Evolutionary conservation across 1,140 invertebrate species (phyloP), one percentile per base, ranked within the genome.

Genomic region (Heliconius hermathena): DNA sequence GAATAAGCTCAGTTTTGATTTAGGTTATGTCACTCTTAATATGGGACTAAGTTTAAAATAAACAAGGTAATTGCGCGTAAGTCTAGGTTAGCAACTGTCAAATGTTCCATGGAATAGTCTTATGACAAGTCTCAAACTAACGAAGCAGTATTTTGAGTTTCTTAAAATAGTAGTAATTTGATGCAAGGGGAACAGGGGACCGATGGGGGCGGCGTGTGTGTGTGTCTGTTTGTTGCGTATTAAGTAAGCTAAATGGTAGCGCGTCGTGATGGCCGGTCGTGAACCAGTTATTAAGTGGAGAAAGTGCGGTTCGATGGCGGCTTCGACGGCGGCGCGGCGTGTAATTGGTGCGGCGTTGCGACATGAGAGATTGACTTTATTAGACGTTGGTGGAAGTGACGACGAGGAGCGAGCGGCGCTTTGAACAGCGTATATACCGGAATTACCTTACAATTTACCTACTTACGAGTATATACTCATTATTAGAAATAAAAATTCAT

Each of bases 231-330:
- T 46, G 41, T 46, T 46, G 13, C 13, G 41, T 78, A 73, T 77
- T 72, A 78, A 78, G 77, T 78, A 71, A 71, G 73, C 78, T 79
- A 79, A 79, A 79, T 79, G 75, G 80, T 80, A 79, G 81, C 71
- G 79, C 80, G 82, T 77, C 83, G 82, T 81, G 81, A 78, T 80
- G 82, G 76, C 49, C 76, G 73, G 75, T 80, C 81, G 81, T 84
- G 82, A 83, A 86, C 86, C 82, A 85, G 83, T 83, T 83, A 85
- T 84, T 87, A 82, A 80, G 74, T 79, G 82, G 84, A 78, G 87
- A 87, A 88, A 88, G 84, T 83, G 81, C 77, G 76, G 85, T 82
- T 87, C 82, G 80, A 83, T 84, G 74, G 80, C 76, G 49, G 18
- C 41, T 46, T 46, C 41, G 41, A 46, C 41, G 13, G 41, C 41